Conservation (phyloP, 1,140 invertebrate genomes). For the Habropoda laboriosa region DNA sequence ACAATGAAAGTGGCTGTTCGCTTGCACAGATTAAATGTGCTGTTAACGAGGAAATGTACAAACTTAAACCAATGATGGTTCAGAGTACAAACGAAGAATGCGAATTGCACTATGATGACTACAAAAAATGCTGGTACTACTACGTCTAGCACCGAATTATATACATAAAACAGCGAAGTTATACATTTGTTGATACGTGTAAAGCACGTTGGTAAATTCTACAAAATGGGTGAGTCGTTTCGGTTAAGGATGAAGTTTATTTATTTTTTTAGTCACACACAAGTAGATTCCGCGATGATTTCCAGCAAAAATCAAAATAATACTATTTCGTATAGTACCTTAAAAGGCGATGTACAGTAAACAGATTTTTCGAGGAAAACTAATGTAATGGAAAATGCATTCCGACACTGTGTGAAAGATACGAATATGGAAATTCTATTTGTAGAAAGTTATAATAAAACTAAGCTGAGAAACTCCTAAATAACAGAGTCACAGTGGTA, state of each 20-base stretch:
- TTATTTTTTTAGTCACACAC: conserved; percentile 52
- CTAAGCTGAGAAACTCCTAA: conserved; percentile 1
- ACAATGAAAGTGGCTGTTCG: conserved; percentile 48
- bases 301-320: conserved; percentile 42
- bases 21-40: conserved; percentile 18
- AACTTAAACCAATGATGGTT: conserved; percentile 37
- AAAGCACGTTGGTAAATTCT: conserved; percentile 21
- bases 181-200: conserved; percentile 47
- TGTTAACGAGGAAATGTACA: conserved; percentile 46
- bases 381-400: neutral
- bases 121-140: neutral
- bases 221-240: conserved; percentile 25
- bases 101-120: conserved; percentile 28
- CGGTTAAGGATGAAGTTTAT: conserved; percentile 39
- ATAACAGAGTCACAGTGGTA: conserved; percentile 29
- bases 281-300: conserved; percentile 24
- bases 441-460: conserved; percentile 39
- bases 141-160: conserved; percentile 34
- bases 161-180: conserved; percentile 28
- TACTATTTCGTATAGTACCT: neutral
- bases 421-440: conserved; percentile 20
- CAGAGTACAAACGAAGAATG: conserved; percentile 44
- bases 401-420: neutral
- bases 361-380: neutral
- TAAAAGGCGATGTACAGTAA: conserved; percentile 9